Base-by-base conservation (phyloP, 2,888 invertebrate genomes). In the Tenthredo notha region DNA sequence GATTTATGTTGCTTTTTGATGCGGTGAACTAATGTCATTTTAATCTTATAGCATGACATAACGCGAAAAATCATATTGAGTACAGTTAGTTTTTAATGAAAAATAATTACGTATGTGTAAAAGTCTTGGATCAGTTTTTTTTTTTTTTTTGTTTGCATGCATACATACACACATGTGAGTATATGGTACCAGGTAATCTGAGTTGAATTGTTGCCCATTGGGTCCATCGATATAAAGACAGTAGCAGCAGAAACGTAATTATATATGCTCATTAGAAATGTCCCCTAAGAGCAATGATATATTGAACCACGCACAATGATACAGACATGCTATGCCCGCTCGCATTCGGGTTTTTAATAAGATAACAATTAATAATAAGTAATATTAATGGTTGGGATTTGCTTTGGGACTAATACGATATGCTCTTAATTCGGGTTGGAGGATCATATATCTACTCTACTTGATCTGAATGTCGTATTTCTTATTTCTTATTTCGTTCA, bases 201-300 rank as follows among this genome's bases (percentile, higher is more conserved):
- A 54, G 33, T 54, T 54, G 50, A 54, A 77, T 77, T 54, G 50
- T 33, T 77, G 77, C 77, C 77, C 77, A 50, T 12, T 54, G n/a
- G 50, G 15, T 77, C 50, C 77, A 54, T 77, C n/a, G 10, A n/a
- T 21, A 54, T 18, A 37, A 77, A 54, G 18, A 29, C 40, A 43
- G 43, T 40, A 33, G 77, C 50, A 25, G 50, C 50, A n/a, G 33
- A 54, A 10, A 47, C 12, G n/a, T 21, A 25, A 43, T 21, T 74
- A 77, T 33, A 33, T 37, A 37, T 77, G 54, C 77, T 50, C 50
- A 65, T 37, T 80, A 61, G 58, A 80, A 80, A 80, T 80, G 58
- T 54, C 78, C 9, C 78, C 78, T 58, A 58, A 18, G 77, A 50
- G 80, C 37, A 21, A 75, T 43, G 21, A 40, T n/a, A n/a, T 18